These are phyloP conservation scores for Equus quagga DNA, from an alignment of 2,113 vertebrate species.

Conservation along the genomic window DNA sequence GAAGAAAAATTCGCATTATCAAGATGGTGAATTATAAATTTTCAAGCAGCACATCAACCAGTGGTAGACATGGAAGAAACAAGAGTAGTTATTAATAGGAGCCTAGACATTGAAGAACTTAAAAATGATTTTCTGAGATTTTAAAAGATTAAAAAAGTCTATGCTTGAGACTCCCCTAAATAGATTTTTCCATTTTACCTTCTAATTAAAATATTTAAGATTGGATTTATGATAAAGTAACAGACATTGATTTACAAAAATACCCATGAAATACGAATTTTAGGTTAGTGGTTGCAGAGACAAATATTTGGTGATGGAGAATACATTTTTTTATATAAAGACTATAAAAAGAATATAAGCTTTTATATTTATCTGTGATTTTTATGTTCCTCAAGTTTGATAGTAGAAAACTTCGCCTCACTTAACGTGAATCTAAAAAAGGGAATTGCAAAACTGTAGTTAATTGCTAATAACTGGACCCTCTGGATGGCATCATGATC, in stretches of 20 bases:
- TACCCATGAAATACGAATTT: conserved; percentile 22
- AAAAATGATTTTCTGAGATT: not conserved
- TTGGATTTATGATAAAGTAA: not conserved
- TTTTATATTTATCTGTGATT: not conserved
- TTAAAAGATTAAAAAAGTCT: not conserved
- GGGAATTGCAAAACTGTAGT: not conserved
- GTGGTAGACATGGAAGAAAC: not conserved
- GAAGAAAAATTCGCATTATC: not conserved
- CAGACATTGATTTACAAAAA: not conserved
- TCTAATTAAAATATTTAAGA: not conserved
- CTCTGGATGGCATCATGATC: not conserved
- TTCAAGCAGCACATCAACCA: not conserved
- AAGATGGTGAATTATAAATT: not conserved
- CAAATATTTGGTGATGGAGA: not conserved
- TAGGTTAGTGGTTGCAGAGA: not conserved
- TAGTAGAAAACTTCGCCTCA: not conserved
- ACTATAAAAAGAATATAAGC: not conserved
- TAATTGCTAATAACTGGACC: not conserved
- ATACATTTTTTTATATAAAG: fast-evolving
- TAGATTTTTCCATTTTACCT: not conserved
- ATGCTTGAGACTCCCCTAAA: not conserved
- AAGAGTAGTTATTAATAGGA: not conserved
- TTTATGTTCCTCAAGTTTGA: not conserved
- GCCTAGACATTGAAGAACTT: not conserved
- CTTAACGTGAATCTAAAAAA: conserved; percentile 28